Evolutionary conservation across 2,888 invertebrate genomes (phyloP), one percentile per base, ranked within the genome.

Genomic region (Brachycybe producta): DNA sequence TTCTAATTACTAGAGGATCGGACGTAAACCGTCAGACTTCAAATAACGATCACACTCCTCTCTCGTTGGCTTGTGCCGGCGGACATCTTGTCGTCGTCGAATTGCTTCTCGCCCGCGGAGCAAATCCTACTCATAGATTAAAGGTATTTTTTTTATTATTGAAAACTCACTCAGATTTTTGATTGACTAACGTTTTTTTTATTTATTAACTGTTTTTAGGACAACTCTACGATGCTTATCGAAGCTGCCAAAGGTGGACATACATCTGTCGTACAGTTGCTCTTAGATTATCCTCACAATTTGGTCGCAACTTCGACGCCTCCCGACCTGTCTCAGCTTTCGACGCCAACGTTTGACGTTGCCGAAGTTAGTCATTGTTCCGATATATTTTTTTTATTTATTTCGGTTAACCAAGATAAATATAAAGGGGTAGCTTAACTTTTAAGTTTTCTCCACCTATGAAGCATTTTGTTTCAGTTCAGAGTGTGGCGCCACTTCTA

Each of bases 211-310:
- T n/a, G n/a, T n/a, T 61, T 65, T 13, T 60, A 80, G 77, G 97
- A 98, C 71, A 94, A 94, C 68, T 91, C 92, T 54, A 95, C 94
- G 49, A 97, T 95, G 83, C 75, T 98, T 59, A 95, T 98, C 61
- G 97, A 98, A 71, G 97, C 95, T 45, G 87, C 97, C 42, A 94
- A 94, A 71, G 94, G 95, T 44, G 97, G 97, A 0, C 95, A 97
- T 70, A 91, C 92, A 21, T 81, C 80, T 58, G 92, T 98, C 52
- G 95, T 97, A 54, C 88, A 91, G 69, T 73, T 95, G 60, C 72
- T 98, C 58, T 76, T 98, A 57, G 95, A 97, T 70, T 95, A 85
- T 71, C 91, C 92, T 27, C 86, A 86, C 63, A 78, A 83, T 67
- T 76, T 82, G 75, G 73, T 84, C 72, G 76, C 75, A 5, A 46